Evolutionary conservation across 2,797 vertebrate genomes (phyloP).

Genomic region (Coluber constrictor): DNA sequence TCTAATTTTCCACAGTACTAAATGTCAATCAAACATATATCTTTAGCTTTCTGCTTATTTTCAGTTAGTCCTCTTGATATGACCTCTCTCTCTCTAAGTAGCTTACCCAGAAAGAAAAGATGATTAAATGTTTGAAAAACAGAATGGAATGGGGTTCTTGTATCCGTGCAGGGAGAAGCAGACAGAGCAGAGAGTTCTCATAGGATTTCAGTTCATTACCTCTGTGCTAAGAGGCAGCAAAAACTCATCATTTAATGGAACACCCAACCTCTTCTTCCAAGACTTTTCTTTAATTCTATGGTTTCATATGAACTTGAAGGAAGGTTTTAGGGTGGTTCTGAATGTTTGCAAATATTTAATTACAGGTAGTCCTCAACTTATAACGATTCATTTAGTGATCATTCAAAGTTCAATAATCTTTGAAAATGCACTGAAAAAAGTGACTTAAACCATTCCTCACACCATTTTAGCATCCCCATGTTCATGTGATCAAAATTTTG

Average conservation of each 20-base stretch:
- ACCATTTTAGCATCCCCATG: neutral
- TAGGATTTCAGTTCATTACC: neutral
- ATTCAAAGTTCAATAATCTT: neutral
- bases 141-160: neutral
- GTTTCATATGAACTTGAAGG: conserved; percentile 18
- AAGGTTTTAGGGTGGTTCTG: conserved; percentile 6
- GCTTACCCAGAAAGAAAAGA: neutral
- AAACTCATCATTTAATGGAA: neutral
- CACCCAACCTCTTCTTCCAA: neutral
- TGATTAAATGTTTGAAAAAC: neutral
- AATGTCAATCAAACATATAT: neutral
- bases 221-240: neutral
- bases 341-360: neutral
- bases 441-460: neutral
- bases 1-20: neutral
- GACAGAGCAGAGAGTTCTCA: neutral
- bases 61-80: neutral
- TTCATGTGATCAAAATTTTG: neutral
- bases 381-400: neutral
- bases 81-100: neutral
- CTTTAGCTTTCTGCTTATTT: neutral
- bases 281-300: conserved; percentile 19
- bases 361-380: neutral
- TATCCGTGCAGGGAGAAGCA: neutral
- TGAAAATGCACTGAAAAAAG: neutral